Evolutionary conservation across 1,140 invertebrate genomes (phyloP).

Genomic region (Sarcophaga peregrina): DNA sequence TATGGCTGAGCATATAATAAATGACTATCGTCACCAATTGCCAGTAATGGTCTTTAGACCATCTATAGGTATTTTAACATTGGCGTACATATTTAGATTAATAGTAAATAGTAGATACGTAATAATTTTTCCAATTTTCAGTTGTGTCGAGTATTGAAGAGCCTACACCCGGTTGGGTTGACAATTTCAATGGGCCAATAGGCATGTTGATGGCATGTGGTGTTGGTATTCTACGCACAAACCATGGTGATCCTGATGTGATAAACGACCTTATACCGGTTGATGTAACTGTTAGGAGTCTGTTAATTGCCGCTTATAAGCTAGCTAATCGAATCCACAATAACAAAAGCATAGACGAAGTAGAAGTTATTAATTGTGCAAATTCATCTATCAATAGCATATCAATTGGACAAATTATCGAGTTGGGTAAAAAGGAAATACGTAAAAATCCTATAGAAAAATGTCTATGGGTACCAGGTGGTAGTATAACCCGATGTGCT

Average conservation of each 20-base stretch:
- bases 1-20: slow-evolving; percentile 80
- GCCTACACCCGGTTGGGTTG: slow-evolving; percentile 86
- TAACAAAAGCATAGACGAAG: slow-evolving; percentile 45
- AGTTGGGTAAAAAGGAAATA: slow-evolving; percentile 69
- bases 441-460: slow-evolving; percentile 74
- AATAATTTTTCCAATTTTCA: slow-evolving; percentile 38
- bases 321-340: slow-evolving; percentile 65
- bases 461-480: slow-evolving; percentile 76
- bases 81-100: neutral
- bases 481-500: slow-evolving; percentile 68
- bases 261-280: slow-evolving; percentile 87
- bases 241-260: slow-evolving; percentile 74
- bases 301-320: slow-evolving; percentile 81
- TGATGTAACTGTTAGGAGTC: slow-evolving; percentile 84
- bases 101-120: neutral
- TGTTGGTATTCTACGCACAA: slow-evolving; percentile 74
- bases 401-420: slow-evolving; percentile 72
- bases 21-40: slow-evolving; percentile 76
- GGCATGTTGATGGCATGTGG: slow-evolving; percentile 80
- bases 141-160: slow-evolving; percentile 76
- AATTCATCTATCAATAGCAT: slow-evolving; percentile 76
- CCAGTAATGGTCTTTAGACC: slow-evolving; percentile 89
- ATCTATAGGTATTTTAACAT: slow-evolving; percentile 79
- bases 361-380: slow-evolving; percentile 76
- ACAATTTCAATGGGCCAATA: slow-evolving; percentile 94